Conservation (phyloP, 2,797 vertebrate species). For the Bucorvus abyssinicus region DNA sequence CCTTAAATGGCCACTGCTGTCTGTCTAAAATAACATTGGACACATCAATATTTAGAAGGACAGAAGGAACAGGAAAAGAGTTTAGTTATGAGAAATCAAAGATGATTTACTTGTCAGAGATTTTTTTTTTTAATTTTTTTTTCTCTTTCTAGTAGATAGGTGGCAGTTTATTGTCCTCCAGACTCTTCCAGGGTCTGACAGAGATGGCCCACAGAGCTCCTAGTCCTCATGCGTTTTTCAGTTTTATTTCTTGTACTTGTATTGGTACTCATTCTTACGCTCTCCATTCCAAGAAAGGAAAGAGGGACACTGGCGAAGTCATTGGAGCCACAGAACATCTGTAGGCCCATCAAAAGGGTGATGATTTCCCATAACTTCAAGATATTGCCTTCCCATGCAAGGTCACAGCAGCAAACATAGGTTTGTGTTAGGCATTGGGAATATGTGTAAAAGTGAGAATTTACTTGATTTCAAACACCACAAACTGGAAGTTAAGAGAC, state of each 20-base stretch:
- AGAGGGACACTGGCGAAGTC: not conserved
- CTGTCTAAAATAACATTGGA: not conserved
- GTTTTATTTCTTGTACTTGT: not conserved
- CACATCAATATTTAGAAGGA: not conserved
- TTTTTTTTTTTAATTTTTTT: not conserved
- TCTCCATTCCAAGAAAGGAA: not conserved
- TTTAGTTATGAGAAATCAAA: not conserved
- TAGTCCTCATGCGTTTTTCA: not conserved
- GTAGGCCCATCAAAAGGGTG: not conserved
- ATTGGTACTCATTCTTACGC: not conserved
- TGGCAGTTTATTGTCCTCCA: not conserved
- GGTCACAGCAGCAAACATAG: not conserved
- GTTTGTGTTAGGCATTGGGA: not conserved
- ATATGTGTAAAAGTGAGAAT: not conserved
- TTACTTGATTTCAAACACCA: not conserved
- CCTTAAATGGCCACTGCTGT: not conserved
- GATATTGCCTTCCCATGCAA: not conserved
- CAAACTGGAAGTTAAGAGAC: not conserved
- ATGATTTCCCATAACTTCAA: not conserved
- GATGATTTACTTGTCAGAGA: not conserved
- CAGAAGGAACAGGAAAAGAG: not conserved
- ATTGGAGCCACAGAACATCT: not conserved
- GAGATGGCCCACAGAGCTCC: not conserved
- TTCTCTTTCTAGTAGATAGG: not conserved
- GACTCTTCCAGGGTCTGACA: not conserved